Evolutionary conservation across 2,113 vertebrate genomes (phyloP).

Genomic region (Callithrix jacchus): DNA sequence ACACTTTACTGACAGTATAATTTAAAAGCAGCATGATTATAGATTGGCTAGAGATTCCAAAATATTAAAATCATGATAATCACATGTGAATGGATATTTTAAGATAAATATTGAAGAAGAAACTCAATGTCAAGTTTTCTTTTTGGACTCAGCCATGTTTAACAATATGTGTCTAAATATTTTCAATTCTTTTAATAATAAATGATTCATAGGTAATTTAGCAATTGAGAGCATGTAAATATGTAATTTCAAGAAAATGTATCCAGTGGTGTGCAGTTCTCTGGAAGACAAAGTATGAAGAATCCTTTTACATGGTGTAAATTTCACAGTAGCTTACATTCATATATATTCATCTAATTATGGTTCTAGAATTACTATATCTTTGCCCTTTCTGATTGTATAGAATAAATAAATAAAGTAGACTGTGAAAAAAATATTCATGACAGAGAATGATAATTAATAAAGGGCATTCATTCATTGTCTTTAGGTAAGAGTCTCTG

Average conservation of each 20-base stretch:
- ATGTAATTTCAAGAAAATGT: background rate
- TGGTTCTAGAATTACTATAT: background rate
- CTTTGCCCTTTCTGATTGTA: constrained; percentile 6
- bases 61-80: constrained; percentile 58
- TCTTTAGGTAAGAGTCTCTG: background rate
- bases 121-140: background rate
- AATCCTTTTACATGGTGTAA: background rate
- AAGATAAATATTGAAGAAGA: constrained; percentile 17
- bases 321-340: constrained; percentile 2
- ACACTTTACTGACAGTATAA: constrained; percentile 38
- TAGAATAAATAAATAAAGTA: background rate
- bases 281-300: constrained; percentile 29
- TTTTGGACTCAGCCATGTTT: background rate
- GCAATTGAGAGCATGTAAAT: constrained; percentile 21
- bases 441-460: background rate
- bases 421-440: background rate
- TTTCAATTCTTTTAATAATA: constrained; percentile 22
- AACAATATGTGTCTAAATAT: background rate
- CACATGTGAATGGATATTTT: constrained; percentile 32
- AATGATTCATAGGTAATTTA: constrained; percentile 9
- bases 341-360: background rate
- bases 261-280: background rate
- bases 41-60: background rate
- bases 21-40: constrained; percentile 57
- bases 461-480: background rate